phyloP scores from a whole-genome alignment of 2,113 vertebrate genomes.

The Sterna hirundo region DNA sequence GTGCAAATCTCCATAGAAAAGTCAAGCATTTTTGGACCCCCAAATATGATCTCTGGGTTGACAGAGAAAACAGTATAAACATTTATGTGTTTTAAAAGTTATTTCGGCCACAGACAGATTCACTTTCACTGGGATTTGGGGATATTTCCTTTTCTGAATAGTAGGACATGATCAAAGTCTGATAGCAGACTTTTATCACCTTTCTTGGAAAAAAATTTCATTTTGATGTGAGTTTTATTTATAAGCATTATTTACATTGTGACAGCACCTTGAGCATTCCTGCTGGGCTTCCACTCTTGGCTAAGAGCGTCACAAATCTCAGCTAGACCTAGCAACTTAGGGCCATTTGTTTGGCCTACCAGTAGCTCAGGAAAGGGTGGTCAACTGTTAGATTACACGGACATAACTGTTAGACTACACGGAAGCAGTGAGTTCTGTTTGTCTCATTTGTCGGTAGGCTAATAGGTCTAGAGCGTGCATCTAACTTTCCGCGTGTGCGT shows the following conservation, averaged over 20 bases:
- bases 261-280: background rate
- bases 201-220: background rate
- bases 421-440: background rate
- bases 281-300: background rate
- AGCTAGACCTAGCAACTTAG: background rate
- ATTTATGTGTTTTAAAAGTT: conserved; percentile 37
- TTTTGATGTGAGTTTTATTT: conserved; percentile 26
- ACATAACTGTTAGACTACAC: rapidly evolving
- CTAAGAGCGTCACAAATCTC: background rate
- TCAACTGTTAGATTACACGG: background rate
- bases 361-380: background rate
- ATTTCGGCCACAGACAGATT: conserved; percentile 48
- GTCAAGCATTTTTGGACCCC: conserved; percentile 47
- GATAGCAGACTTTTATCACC: conserved; percentile 30
- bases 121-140: conserved; percentile 43
- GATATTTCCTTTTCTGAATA: conserved; percentile 46
- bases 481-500: rapidly evolving
- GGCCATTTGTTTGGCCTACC: background rate
- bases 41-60: conserved; percentile 21
- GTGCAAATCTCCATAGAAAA: conserved; percentile 19
- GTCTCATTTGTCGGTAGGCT: background rate
- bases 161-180: background rate
- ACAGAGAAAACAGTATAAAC: conserved; percentile 32
- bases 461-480: background rate
- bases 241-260: conserved; percentile 12